A percentile compares a stretch with the other conserved stretches of the same genome.
These are phyloP conservation scores for Calyptomena viridis DNA, from an alignment of 2,113 vertebrate species.

Conservation along the genomic window DNA sequence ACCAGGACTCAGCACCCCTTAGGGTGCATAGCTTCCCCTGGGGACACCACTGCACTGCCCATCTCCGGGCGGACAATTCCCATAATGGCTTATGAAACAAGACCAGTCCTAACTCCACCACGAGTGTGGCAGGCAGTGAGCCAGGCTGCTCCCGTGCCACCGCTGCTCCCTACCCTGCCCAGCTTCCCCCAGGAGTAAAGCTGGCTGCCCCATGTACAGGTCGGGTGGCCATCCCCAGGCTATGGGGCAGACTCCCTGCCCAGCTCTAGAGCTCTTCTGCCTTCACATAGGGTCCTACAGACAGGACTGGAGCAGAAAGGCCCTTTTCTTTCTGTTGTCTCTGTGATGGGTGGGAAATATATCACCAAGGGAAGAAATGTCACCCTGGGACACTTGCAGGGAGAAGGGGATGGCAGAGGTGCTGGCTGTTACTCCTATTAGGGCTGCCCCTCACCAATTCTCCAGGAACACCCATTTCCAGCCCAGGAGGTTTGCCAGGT, in stretches of 20 bases:
- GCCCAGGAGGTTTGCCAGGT: background rate
- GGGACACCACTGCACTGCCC: background rate
- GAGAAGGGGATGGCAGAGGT: background rate
- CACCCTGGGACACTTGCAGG: rapidly evolving
- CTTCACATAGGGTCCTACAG: background rate
- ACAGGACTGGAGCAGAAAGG: background rate
- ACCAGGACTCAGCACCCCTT: background rate
- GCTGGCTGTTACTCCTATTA: background rate
- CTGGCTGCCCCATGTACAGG: background rate
- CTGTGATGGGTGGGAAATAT: background rate
- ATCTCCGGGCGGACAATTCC: background rate
- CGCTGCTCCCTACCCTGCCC: background rate
- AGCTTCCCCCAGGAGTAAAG: background rate
- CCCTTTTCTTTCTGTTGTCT: background rate
- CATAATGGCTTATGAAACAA: rapidly evolving
- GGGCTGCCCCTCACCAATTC: background rate
- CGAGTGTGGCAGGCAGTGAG: background rate
- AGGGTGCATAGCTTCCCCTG: rapidly evolving
- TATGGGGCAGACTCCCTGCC: background rate
- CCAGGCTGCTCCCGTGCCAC: background rate
- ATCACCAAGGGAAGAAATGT: background rate
- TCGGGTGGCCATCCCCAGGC: background rate
- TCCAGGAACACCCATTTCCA: background rate
- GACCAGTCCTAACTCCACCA: background rate
- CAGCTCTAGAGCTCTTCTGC: background rate